Conservation (phyloP, 2,797 vertebrate genomes). For the Fundulus diaphanus region DNA sequence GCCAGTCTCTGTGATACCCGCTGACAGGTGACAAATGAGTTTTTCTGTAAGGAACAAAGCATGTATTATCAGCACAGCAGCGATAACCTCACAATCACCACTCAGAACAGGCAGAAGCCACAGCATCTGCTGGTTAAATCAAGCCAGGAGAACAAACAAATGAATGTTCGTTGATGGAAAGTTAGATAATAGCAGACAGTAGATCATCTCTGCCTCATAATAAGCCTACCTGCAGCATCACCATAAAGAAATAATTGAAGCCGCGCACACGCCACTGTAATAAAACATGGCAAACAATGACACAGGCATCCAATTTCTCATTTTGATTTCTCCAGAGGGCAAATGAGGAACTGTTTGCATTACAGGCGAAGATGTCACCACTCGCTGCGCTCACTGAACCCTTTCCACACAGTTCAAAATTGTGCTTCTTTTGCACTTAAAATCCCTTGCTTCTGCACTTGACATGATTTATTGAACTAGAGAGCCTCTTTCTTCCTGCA, state of each 20-base stretch:
- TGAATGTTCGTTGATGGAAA: conserved; percentile 48
- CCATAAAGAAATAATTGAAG: conserved; percentile 54
- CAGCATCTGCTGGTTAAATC: conserved; percentile 47
- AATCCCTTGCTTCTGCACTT: conserved; percentile 61
- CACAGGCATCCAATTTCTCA: conserved; percentile 67
- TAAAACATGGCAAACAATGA: conserved; percentile 72
- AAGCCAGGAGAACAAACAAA: conserved; percentile 66
- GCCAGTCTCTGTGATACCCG: conserved; percentile 47
- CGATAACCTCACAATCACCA: conserved; percentile 50
- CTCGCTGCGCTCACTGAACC: conserved; percentile 55
- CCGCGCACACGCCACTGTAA: conserved; percentile 62
- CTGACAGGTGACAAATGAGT: conserved; percentile 60
- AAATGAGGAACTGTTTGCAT: conserved; percentile 72
- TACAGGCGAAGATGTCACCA: conserved; percentile 45
- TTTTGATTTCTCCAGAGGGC: conserved; percentile 74
- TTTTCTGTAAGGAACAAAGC: conserved; percentile 59
- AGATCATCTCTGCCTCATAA: conserved; percentile 63
- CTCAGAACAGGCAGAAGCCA: conserved; percentile 39
- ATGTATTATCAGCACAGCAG: conserved; percentile 53
- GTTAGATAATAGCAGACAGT: conserved; percentile 59
- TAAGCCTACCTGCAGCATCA: conserved; percentile 50
- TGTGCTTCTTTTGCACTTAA: conserved; percentile 77
- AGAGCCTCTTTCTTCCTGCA: conserved; percentile 66
- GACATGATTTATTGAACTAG: conserved; percentile 74
- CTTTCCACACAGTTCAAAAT: conserved; percentile 58